Evolutionary conservation across 2,888 invertebrate species (phyloP), one percentile per base, ranked within the genome.

Genomic region (Caenorhabditis imperialis): DNA sequence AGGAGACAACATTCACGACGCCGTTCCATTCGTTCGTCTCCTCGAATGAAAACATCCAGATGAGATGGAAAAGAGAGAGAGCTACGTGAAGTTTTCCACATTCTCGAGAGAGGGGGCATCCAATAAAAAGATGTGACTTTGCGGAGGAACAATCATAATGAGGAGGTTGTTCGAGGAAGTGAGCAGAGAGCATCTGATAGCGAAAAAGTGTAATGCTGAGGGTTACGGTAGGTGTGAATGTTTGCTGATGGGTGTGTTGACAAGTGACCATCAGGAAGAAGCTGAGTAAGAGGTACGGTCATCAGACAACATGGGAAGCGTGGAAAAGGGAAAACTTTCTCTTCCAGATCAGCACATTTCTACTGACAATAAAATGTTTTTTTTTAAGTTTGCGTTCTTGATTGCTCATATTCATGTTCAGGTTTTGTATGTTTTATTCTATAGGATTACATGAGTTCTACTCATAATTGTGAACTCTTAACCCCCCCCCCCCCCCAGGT

Each of bases 41-140:
- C 47, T 38, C 40, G 30, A 30, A 50, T 14, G 20, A 58, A 40
- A 22, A 42, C 14, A 16, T 20, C 10, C 30, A 40, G 35, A 30
- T 25, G 8, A 30, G 45, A 10, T 12, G 35, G 37, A 37, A 48
- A 18, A 27, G 51, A 53, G 37, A 37, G 33, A 37, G 47, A 35
- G 50, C 54, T 63, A 63, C 63, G 63, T 63, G 63, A 55, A 63
- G 47, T 63, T 63, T 63, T 47, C 33, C 63, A 48, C 54, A 40
- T 63, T 63, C 35, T 63, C 35, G 37, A 35, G 35, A 51, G 42
- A 51, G 40, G 35, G 18, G 42, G 16, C 20, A 22, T 4, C 1
- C 27, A 38, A 38, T 7, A 37, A 25, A 7, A 53, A 25, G 40
- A 54, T 20, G 16, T n/a, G n/a, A n/a, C n/a, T n/a, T n/a, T n/a